Percentiles rank a stretch among this genome's conserved stretches.
phyloP scores from a whole-genome alignment of 2,888 invertebrate species.

The Pristionchus mayeri region DNA sequence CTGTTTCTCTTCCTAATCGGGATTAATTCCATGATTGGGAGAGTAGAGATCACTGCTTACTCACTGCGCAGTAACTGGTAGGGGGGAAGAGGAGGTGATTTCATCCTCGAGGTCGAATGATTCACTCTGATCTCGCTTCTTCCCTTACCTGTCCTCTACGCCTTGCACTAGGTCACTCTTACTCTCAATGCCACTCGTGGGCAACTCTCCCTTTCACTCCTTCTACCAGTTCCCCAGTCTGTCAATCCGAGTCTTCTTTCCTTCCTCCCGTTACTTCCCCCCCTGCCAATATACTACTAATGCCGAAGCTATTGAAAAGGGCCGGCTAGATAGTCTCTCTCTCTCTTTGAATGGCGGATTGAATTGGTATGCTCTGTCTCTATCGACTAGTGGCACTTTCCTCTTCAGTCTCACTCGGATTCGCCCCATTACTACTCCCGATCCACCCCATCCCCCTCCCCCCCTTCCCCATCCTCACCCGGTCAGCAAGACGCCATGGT shows the following conservation, averaged over 20 bases:
- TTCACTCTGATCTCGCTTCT: neutral
- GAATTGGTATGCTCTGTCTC: conserved; percentile 5
- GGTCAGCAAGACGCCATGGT: conserved; percentile 75
- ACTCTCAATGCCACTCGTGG: conserved; percentile 42
- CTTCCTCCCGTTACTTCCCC: neutral
- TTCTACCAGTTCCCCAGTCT: neutral
- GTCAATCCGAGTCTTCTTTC: neutral
- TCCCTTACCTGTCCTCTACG: neutral
- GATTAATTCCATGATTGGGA: no score
- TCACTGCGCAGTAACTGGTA: no score
- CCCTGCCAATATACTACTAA: conserved; percentile 20
- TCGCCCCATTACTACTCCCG: conserved; percentile 13
- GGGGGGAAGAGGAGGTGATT: no score
- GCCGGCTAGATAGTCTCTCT: neutral
- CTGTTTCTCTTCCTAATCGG: no score
- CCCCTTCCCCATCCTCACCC: conserved; percentile 56
- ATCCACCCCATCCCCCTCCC: neutral
- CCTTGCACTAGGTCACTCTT: conserved; percentile 7
- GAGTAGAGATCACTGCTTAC: no score
- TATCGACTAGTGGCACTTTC: conserved; percentile 28
- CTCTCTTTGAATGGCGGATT: neutral
- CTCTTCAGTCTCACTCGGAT: conserved; percentile 26
- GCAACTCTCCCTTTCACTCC: neutral
- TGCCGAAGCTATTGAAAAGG: neutral
- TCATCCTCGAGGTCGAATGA: neutral